These are phyloP conservation scores for Drosophila triauraria DNA, from an alignment of 1,140 invertebrate genomes.

Conservation along the genomic window DNA sequence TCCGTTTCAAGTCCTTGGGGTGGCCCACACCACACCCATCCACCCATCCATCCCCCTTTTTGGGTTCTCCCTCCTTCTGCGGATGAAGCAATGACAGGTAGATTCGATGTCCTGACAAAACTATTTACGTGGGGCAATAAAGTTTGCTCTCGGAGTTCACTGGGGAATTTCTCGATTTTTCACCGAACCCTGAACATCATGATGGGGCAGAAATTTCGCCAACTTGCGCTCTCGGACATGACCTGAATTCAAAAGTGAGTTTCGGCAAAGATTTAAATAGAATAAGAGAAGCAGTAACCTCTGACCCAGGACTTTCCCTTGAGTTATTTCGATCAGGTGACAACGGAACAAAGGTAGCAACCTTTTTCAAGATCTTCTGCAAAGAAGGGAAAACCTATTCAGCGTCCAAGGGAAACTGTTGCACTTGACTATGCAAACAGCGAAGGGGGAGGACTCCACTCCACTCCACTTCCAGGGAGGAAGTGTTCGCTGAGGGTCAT, in stretches of 20 bases:
- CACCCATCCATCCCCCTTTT: not conserved
- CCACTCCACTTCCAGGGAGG: not conserved
- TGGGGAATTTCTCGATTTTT: conserved; percentile 5
- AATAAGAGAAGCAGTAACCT: no score
- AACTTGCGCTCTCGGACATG: conserved; percentile 10
- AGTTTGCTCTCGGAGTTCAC: conserved; percentile 4
- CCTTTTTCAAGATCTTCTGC: conserved; percentile 16
- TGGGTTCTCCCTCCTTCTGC: not conserved
- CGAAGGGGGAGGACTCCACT: not conserved
- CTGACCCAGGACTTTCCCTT: not conserved
- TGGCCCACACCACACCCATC: not conserved
- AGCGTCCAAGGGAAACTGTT: conserved; percentile 28
- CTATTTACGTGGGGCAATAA: conserved; percentile 31
- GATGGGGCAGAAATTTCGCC: not conserved
- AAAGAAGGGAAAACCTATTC: conserved; percentile 23
- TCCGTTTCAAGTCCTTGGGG: not conserved
- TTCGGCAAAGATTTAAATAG: not conserved
- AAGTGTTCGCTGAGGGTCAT: conserved; percentile 1
- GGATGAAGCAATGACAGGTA: conserved; percentile 45
- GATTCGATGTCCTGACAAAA: conserved; percentile 46
- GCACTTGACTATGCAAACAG: conserved; percentile 81
- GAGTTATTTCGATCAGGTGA: conserved; percentile 7
- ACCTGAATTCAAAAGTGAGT: not conserved
- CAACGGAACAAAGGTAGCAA: conserved; percentile 4
- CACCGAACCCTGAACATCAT: not conserved